Percentiles rank a stretch among this genome's conserved stretches.
Evolutionary conservation across 2,797 vertebrate species (phyloP).

Genomic region (Amphiprion clarkii): DNA sequence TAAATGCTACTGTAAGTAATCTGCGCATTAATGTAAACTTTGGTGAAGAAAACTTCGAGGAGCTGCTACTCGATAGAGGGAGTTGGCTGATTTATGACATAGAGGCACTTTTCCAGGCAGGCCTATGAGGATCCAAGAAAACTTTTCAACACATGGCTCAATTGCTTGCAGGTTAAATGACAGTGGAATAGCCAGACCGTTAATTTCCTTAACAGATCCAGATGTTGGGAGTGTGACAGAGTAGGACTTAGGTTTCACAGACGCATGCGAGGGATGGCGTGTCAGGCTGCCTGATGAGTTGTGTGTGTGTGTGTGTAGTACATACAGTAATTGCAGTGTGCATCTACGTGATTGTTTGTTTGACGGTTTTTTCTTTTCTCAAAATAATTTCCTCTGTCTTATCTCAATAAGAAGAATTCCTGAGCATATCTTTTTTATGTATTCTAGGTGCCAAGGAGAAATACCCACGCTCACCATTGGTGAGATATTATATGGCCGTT

Average conservation of each 20-base stretch:
- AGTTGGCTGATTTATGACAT: slow-evolving; percentile 72
- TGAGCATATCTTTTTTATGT: slow-evolving; percentile 9
- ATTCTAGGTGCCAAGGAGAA: not conserved
- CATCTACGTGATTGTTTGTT: slow-evolving; percentile 21
- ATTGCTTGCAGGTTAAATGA: slow-evolving; percentile 82
- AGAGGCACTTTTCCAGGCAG: slow-evolving; percentile 56
- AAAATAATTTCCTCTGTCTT: not conserved
- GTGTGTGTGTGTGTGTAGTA: slow-evolving; percentile 18
- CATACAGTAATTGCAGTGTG: not conserved
- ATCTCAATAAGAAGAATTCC: slow-evolving; percentile 27
- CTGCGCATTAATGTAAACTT: slow-evolving; percentile 54
- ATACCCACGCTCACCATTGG: slow-evolving; percentile 15
- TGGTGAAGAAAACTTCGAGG: slow-evolving; percentile 51
- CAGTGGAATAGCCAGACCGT: slow-evolving; percentile 65
- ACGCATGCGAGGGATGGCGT: slow-evolving; percentile 46
- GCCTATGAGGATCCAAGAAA: slow-evolving; percentile 67
- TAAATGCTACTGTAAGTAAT: slow-evolving; percentile 43
- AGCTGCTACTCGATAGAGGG: slow-evolving; percentile 24
- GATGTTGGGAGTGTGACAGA: slow-evolving; percentile 78
- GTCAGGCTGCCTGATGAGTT: slow-evolving; percentile 38
- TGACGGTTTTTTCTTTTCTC: not conserved
- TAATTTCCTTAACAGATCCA: slow-evolving; percentile 81
- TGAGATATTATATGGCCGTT: slow-evolving; percentile 22
- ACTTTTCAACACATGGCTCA: slow-evolving; percentile 80
- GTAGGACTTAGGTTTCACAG: slow-evolving; percentile 61